Evolutionary conservation across 2,113 vertebrate species (phyloP).

Genomic region (Erpornis zantholeuca): DNA sequence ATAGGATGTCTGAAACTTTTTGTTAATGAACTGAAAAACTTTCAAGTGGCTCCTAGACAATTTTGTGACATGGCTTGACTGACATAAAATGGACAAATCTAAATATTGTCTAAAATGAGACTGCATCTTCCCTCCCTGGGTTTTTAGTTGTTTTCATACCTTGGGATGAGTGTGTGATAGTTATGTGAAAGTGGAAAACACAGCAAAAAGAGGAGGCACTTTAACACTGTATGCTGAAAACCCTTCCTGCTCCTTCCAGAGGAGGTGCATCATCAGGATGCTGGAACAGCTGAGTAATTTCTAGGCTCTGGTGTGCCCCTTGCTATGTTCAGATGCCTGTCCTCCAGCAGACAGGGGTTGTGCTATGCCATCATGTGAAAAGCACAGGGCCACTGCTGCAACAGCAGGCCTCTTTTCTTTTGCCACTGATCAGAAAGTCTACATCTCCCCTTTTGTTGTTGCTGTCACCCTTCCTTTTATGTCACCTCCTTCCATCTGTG

Average conservation of each 20-base stretch:
- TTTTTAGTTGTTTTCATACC: not conserved
- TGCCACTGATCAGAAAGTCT: not conserved
- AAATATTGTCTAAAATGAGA: not conserved
- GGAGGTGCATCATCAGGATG: not conserved
- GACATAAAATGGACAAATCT: not conserved
- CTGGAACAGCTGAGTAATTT: not conserved
- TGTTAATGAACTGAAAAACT: not conserved
- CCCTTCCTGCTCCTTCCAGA: not conserved
- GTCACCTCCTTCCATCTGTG: not conserved
- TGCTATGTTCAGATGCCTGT: not conserved
- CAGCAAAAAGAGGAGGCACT: not conserved
- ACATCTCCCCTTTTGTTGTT: not conserved
- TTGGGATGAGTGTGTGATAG: not conserved
- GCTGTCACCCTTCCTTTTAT: not conserved
- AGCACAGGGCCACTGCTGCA: not conserved
- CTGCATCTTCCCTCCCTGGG: not conserved
- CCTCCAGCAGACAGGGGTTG: not conserved
- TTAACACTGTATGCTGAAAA: not conserved
- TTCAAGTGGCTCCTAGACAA: not conserved
- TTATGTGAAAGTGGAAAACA: not conserved
- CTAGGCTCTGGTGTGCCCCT: not conserved
- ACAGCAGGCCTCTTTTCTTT: not conserved
- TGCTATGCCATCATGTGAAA: not conserved
- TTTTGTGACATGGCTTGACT: not conserved
- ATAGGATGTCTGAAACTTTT: not conserved